Evolutionary conservation across 1,140 invertebrate genomes (phyloP).

Genomic region (Drosophila subpulchrella): DNA sequence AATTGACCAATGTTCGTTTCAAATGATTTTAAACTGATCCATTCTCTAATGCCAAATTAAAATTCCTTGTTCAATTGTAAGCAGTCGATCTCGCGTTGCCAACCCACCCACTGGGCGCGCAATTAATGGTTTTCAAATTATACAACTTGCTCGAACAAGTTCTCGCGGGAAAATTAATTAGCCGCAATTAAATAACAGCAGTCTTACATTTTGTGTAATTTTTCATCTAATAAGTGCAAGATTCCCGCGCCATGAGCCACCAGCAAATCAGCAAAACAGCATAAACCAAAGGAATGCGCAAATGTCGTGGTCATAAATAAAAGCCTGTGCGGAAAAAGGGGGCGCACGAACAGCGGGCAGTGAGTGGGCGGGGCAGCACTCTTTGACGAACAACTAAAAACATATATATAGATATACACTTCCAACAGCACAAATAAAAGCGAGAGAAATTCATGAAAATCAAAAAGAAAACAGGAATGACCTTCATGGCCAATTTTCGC

Average conservation of each 20-base stretch:
- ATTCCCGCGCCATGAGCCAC: constrained; percentile 48
- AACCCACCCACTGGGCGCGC: constrained; percentile 7
- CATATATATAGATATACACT: constrained; percentile 8
- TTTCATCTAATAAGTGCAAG: constrained; percentile 64
- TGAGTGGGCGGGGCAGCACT: constrained; percentile 1
- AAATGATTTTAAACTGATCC: background rate
- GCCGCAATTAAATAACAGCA: constrained; percentile 74
- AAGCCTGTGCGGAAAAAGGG: constrained; percentile 7
- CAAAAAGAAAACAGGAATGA: constrained; percentile 49
- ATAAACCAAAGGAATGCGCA: constrained; percentile 61
- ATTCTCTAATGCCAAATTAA: background rate
- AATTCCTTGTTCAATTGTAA: background rate
- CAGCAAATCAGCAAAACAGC: background rate
- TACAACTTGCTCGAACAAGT: constrained; percentile 15
- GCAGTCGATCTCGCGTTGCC: background rate
- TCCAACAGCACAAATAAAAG: constrained; percentile 15
- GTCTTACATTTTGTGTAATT: constrained; percentile 68
- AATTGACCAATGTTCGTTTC: background rate
- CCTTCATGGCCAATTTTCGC: constrained; percentile 61
- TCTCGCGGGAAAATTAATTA: constrained; percentile 55
- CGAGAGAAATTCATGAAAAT: constrained; percentile 13
- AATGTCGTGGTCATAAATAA: constrained; percentile 80
- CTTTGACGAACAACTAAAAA: constrained; percentile 26
- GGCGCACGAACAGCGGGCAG: background rate
- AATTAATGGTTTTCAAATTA: constrained; percentile 36